phyloP scores from a whole-genome alignment of 1,140 invertebrate genomes.

The Euwallacea similis region DNA sequence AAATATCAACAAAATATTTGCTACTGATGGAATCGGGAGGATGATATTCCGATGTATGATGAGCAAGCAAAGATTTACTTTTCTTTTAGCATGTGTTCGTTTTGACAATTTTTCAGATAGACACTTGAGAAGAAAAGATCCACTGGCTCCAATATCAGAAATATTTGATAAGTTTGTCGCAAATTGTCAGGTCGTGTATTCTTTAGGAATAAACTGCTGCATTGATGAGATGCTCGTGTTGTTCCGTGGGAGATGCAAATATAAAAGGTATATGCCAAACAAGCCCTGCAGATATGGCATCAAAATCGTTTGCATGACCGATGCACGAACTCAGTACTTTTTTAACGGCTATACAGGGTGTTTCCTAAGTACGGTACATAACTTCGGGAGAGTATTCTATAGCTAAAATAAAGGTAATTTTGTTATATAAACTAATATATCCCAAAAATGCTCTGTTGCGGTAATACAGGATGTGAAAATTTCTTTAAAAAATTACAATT shows the following conservation, averaged over 20 bases:
- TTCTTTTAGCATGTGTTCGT: background rate
- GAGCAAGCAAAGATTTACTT: background rate
- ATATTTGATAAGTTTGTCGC: background rate
- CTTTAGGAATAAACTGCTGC: conserved; percentile 41
- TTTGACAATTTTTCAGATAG: background rate
- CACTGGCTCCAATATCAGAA: background rate
- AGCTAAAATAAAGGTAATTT: no score
- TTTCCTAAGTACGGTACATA: no score
- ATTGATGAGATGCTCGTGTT: conserved; percentile 51
- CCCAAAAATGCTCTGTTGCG: no score
- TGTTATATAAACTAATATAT: no score
- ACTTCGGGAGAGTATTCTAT: no score
- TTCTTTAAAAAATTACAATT: no score
- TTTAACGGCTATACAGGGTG: conserved; percentile 43
- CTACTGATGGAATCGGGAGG: background rate
- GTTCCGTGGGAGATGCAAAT: conserved; percentile 31
- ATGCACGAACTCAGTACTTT: conserved; percentile 19
- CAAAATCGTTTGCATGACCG: conserved; percentile 26
- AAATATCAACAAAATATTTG: background rate
- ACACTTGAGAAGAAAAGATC: background rate
- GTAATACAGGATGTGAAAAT: no score
- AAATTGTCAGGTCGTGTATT: conserved; percentile 14
- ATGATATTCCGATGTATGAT: background rate
- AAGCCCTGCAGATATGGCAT: conserved; percentile 35
- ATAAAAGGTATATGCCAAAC: conserved; percentile 31